Conservation (phyloP, 2,113 vertebrate genomes). For the Myotis yumanensis region DNA sequence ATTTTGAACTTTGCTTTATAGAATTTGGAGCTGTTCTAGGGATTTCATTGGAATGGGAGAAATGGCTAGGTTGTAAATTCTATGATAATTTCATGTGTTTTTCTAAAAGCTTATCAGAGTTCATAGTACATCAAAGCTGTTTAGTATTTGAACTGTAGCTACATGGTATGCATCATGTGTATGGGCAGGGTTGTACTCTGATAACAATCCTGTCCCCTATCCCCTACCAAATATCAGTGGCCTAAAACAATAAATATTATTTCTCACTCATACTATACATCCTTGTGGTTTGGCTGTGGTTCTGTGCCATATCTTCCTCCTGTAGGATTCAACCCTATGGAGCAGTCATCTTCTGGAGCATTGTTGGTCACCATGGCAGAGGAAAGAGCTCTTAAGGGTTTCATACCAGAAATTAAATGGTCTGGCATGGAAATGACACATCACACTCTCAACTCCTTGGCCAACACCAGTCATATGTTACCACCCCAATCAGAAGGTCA, state of each 20-base stretch:
- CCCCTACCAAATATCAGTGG: neutral
- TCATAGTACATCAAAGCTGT: neutral
- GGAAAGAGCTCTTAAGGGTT: neutral
- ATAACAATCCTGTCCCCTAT: neutral
- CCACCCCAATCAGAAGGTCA: neutral
- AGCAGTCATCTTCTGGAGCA: neutral
- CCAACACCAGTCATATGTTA: neutral
- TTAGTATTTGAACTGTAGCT: neutral
- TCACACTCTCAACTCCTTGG: neutral
- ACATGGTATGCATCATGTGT: neutral
- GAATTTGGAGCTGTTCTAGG: neutral
- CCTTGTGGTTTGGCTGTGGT: neutral
- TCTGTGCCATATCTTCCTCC: neutral
- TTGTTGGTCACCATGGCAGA: neutral
- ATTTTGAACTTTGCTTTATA: constrained; percentile 7
- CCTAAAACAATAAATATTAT: neutral
- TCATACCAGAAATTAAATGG: neutral
- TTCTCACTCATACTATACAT: neutral
- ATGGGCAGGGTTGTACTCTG: neutral
- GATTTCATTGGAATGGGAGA: neutral
- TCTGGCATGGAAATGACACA: neutral
- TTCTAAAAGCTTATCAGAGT: neutral
- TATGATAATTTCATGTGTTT: neutral
- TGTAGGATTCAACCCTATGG: neutral
- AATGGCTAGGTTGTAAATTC: neutral